Conservation (phyloP, 2,888 invertebrate species). For the Epicampocera succincta region DNA sequence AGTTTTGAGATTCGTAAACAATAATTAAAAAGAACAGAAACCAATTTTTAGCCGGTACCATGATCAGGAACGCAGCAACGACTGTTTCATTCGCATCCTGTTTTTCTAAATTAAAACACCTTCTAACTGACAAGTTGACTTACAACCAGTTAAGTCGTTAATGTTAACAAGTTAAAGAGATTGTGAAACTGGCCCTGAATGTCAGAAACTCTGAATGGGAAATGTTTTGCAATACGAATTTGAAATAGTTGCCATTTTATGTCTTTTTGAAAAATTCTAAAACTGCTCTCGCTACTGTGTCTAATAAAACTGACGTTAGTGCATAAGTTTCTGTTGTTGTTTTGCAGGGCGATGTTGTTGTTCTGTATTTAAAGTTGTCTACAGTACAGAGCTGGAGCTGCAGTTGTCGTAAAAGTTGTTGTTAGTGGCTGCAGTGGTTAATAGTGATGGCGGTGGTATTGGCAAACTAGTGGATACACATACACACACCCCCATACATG, state of each 20-base stretch:
- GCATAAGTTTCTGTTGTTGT: conserved; percentile 21
- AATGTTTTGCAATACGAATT: no score
- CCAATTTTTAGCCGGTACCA: no score
- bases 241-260: not conserved
- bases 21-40: no score
- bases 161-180: no score
- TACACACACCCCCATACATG: not conserved
- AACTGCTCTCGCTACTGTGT: conserved; percentile 19
- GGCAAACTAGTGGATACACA: not conserved
- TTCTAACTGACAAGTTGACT: no score
- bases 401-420: conserved; percentile 56
- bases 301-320: conserved; percentile 48
- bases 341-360: conserved; percentile 9
- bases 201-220: no score
- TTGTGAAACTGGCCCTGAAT: no score
- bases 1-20: no score
- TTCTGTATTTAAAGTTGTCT: conserved; percentile 35
- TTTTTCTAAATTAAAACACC: no score
- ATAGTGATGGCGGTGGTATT: not conserved
- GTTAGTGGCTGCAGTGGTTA: conserved; percentile 8
- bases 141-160: no score
- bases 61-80: no score
- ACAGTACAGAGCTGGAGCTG: conserved; percentile 35
- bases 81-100: no score
- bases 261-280: not conserved